Evolutionary conservation across 2,888 invertebrate species (phyloP).

Genomic region (Lagria hirta): DNA sequence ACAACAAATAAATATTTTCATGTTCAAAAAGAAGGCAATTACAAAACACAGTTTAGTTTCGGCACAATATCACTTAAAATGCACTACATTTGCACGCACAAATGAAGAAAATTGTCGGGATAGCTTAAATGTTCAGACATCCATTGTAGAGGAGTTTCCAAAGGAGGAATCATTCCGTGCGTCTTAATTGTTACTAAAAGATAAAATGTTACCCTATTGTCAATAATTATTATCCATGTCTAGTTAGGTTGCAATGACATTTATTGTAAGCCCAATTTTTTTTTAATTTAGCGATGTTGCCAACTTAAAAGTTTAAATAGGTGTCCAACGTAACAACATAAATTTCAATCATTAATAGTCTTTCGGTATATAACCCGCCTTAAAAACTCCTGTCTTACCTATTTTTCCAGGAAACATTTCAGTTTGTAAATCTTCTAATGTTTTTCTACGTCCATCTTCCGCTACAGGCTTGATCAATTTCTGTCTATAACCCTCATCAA

Average conservation of each 20-base stretch:
- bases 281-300: too few species aligned
- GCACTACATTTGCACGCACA: slow-evolving; percentile 58
- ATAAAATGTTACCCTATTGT: slow-evolving; percentile 23
- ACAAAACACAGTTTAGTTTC: too few species aligned
- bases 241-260: too few species aligned
- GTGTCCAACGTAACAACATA: too few species aligned
- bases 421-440: slow-evolving; percentile 68
- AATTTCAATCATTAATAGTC: too few species aligned
- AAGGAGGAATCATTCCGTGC: slow-evolving; percentile 86
- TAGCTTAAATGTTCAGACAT: slow-evolving; percentile 96
- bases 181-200: slow-evolving; percentile 74
- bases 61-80: slow-evolving; percentile 22
- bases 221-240: too few species aligned
- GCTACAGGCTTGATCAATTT: slow-evolving; percentile 74
- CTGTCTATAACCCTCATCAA: slow-evolving; percentile 71
- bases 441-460: slow-evolving; percentile 72
- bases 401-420: slow-evolving; percentile 68
- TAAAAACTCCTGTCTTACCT: too few species aligned
- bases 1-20: too few species aligned
- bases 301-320: too few species aligned
- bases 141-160: slow-evolving; percentile 93
- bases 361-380: too few species aligned
- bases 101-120: slow-evolving; percentile 97
- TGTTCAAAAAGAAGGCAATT: too few species aligned
- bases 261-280: neutral